Conservation (phyloP, 1,140 invertebrate species). For the Pseudomyrmex pallidus region DNA sequence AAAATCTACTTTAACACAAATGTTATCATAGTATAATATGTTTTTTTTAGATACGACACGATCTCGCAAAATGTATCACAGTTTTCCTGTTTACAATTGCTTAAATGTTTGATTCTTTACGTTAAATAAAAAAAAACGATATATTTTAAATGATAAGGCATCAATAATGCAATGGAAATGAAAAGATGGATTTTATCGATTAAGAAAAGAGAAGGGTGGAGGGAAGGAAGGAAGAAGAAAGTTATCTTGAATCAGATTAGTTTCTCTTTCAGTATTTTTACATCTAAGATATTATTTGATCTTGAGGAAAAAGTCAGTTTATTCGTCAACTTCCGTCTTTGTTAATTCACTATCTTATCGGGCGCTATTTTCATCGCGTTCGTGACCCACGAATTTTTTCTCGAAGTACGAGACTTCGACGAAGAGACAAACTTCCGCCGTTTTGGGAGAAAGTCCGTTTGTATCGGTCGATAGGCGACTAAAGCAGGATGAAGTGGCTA, state of each 20-base stretch:
- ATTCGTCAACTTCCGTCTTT: not conserved
- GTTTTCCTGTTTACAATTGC: not conserved
- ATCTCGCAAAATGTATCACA: not conserved
- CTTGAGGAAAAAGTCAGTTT: not conserved
- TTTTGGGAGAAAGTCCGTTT: constrained; percentile 55
- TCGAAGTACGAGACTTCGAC: constrained; percentile 10
- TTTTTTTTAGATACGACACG: no score
- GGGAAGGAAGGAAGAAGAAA: no score
- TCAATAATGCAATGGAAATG: not conserved
- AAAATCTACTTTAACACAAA: no score
- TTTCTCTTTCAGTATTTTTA: not conserved
- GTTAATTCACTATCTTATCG: not conserved
- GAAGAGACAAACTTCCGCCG: constrained; percentile 20
- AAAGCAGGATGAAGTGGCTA: constrained; percentile 59
- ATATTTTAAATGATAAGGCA: not conserved
- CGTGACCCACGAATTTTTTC: no score
- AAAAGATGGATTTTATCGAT: not conserved
- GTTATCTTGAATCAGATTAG: not conserved
- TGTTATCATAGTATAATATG: no score
- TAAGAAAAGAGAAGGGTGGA: not conserved
- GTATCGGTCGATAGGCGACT: constrained; percentile 53
- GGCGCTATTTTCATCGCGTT: not conserved
- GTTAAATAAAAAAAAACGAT: not conserved
- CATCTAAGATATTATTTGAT: not conserved
- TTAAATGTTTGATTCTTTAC: not conserved